Evolutionary conservation across 92 coral and sea anemone genomes (phyloP).

Genomic region (Phenganax marumi): DNA sequence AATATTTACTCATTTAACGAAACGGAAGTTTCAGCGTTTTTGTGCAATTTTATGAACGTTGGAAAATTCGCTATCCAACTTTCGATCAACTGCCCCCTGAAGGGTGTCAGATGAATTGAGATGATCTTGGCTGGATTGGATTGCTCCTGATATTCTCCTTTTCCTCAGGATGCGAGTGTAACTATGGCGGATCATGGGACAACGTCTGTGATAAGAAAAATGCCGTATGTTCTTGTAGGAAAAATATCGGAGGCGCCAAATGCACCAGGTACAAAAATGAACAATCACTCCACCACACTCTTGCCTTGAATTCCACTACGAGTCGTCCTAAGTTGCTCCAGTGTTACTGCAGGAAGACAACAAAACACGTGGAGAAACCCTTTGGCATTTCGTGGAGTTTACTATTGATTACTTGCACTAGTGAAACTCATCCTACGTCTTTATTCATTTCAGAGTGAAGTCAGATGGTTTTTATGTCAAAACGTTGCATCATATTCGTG

Average conservation of each 20-base stretch:
- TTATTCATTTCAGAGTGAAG: slow-evolving; percentile 53
- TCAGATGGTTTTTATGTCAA: slow-evolving; percentile 64
- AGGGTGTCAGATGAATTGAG: not conserved
- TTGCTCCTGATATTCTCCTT: not conserved
- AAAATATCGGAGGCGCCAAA: slow-evolving; percentile 66
- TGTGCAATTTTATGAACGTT: too few species aligned
- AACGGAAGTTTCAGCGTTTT: too few species aligned
- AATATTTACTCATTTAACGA: too few species aligned
- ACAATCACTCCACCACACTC: not conserved
- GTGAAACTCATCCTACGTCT: not conserved
- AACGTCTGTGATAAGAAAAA: slow-evolving; percentile 62
- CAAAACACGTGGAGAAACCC: not conserved
- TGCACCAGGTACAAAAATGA: slow-evolving; percentile 69
- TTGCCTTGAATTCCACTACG: too few species aligned
- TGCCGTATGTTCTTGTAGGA: slow-evolving; percentile 74
- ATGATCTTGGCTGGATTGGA: not conserved
- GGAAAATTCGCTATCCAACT: too few species aligned
- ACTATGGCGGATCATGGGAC: slow-evolving; percentile 74
- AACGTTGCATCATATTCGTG: slow-evolving; percentile 78
- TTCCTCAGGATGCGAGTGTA: slow-evolving; percentile 75
- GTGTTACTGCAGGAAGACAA: too few species aligned
- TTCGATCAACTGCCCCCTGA: too few species aligned
- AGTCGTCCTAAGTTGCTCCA: too few species aligned
- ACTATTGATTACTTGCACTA: not conserved
- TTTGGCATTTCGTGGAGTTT: not conserved